Base-by-base conservation (phyloP, 1,140 invertebrate genomes). In the Daktulosphaira vitifoliae region DNA sequence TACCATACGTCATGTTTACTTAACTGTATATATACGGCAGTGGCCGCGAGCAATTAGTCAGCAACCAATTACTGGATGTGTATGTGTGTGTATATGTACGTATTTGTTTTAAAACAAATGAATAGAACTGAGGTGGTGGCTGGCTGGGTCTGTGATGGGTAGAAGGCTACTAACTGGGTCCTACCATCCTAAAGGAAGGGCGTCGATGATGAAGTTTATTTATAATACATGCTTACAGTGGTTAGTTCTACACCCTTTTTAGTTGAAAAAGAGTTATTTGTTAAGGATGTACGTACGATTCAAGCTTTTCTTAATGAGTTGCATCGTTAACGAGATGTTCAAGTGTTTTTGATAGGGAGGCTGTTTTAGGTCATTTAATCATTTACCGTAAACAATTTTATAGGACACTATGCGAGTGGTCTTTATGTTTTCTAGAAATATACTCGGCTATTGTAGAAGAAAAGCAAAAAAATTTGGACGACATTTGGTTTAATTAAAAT, bases 21-120 rank as follows among this genome's bases (percentile, higher is more conserved):
- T 62, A 62, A 46, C 56, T 33, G 56, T 16, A n/a, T n/a, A n/a
- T 44, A 15, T 62, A 48, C 42, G 15, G 42, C 25, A 59, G 54
- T 59, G 56, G 56, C 56, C 56, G 56, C 20, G 56, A 62, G 56
- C 56, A 62, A 62, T 62, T 62, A 62, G 56, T 62, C 26, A 39
- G 56, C 56, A 62, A 62, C 56, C 56, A 62, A 62, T 62, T 62
- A 62, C 23, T 38, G 46, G 25, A 62, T 62, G 38, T n/a, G n/a
- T 62, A 33, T 62, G 56, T 13, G 5, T 37, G n/a, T n/a, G n/a
- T n/a, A n/a, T n/a, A n/a, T n/a, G n/a, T n/a, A n/a, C n/a, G 7
- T 48, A 16, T 48, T 46, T 62, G 56, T 62, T 62, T 62, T 48
- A 62, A 62, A 46, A 62, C 39, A 38, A 42, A n/a, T 42, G 38